Percentiles rank a stretch among this genome's conserved stretches.
phyloP scores from a whole-genome alignment of 2,797 vertebrate species.

The Macropodus opercularis region DNA sequence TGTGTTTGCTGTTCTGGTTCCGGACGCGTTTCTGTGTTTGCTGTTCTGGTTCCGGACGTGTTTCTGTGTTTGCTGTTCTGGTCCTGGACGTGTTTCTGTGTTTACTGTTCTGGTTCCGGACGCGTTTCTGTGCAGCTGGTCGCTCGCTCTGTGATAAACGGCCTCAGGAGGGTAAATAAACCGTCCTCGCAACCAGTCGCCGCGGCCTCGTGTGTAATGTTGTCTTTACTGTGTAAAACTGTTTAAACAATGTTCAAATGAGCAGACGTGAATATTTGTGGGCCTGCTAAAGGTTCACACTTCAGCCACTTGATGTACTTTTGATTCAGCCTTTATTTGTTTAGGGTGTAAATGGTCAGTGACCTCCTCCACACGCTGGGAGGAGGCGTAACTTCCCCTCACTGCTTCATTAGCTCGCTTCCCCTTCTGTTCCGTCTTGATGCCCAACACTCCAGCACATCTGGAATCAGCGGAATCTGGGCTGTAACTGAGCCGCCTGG shows the following conservation, averaged over 20 bases:
- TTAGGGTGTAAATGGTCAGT: constrained; percentile 64
- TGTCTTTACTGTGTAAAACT: constrained; percentile 78
- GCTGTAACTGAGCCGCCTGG: too few species aligned
- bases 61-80: too few species aligned
- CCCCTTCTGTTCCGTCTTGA: neutral
- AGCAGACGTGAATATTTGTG: constrained; percentile 71
- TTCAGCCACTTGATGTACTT: constrained; percentile 76
- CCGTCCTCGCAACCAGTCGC: constrained; percentile 58
- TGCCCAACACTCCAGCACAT: too few species aligned
- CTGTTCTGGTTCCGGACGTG: too few species aligned
- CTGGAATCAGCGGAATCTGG: too few species aligned
- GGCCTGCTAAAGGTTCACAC: constrained; percentile 70
- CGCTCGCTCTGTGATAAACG: constrained; percentile 58
- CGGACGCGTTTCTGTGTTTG: too few species aligned
- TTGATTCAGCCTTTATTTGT: constrained; percentile 77
- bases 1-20: too few species aligned
- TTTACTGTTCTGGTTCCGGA: too few species aligned
- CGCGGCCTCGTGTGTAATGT: constrained; percentile 66
- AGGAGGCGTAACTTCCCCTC: constrained; percentile 55
- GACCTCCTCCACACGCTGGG: constrained; percentile 55
- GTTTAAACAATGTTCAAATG: constrained; percentile 78
- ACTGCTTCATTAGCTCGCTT: constrained; percentile 14
- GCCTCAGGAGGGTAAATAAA: constrained; percentile 80
- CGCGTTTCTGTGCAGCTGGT: constrained; percentile 62
- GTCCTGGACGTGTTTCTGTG: too few species aligned